Evolutionary conservation across 2,888 invertebrate genomes (phyloP), one percentile per base, ranked within the genome.

Genomic region (Pyrocoelia pectoralis): DNA sequence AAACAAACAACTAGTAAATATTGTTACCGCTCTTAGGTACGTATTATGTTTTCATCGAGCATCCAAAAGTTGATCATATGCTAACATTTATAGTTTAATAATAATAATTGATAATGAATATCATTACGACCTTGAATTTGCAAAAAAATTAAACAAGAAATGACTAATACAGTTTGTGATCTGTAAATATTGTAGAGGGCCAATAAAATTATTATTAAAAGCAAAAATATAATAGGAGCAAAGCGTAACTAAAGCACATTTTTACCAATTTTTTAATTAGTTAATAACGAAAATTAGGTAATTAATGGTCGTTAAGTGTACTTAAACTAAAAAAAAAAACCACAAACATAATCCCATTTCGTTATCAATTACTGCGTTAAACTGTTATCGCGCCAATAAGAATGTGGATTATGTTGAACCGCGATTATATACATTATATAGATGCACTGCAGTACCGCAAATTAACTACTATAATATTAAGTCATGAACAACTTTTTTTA

Each of bases 81-180:
- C 17, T 46, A 46, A 46, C 17, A 46, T 46, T 46, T 46, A 46
- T 46, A 18, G 46, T 15, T 17, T 24, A 24, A 24, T 6, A 24
- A 24, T 24, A 46, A 46, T 46, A 46, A 46, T 46, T 46, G 18
- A 46, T 46, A 46, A 18, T 18, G 17, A 46, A 17, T 46, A 46
- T 46, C 46, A 18, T 17, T 10, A 46, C 46, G 17, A 46, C 46
- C 46, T 46, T 46, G 46, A 46, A 17, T 46, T 46, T 6, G 17
- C 3, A n/a, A 46, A 46, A 15, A 46, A 46, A 46, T 46, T 18
- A 8, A 46, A n/a, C 33, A 33, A n/a, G 33, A 33, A 6, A 33
- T 33, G 33, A 33, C n/a, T 33, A 8, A 24, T 24, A 24, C 24
- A 24, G n/a, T n/a, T n/a, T n/a, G n/a, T n/a, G n/a, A n/a, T n/a